Percentiles rank a stretch among this genome's conserved stretches.
These are phyloP conservation scores for Nipponacmea schrenckii DNA, from an alignment of 2,888 invertebrate genomes.

Conservation along the genomic window DNA sequence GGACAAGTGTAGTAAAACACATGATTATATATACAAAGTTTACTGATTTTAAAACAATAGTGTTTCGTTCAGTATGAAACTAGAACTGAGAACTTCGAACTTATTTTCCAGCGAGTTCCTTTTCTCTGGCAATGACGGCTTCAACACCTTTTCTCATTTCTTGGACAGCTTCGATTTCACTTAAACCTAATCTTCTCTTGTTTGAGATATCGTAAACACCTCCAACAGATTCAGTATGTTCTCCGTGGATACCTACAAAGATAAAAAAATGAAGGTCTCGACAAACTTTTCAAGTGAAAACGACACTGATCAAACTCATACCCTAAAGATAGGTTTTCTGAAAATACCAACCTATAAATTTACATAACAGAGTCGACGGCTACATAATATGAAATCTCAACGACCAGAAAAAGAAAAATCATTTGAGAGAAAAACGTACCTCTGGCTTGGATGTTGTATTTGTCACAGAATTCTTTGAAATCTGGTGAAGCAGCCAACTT, in stretches of 20 bases:
- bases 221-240: constrained; percentile 58
- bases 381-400: not conserved
- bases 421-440: constrained; percentile 63
- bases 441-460: constrained; percentile 80
- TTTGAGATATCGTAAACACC: constrained; percentile 61
- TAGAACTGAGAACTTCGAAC: not conserved
- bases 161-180: constrained; percentile 51
- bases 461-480: constrained; percentile 81
- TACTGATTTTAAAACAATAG: too few relatives aligned
- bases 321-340: not conserved
- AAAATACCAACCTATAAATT: not conserved
- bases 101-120: constrained; percentile 15
- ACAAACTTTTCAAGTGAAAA: not conserved
- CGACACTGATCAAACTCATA: too few relatives aligned
- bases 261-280: too few relatives aligned
- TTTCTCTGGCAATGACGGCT: constrained; percentile 28
- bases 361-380: not conserved
- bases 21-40: too few relatives aligned
- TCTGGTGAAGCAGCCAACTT: constrained; percentile 79
- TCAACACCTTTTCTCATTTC: constrained; percentile 53
- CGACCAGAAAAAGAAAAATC: not conserved
- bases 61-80: not conserved
- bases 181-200: constrained; percentile 56
- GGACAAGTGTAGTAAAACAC: not conserved
- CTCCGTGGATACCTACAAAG: constrained; percentile 50